Conservation (phyloP, 2,113 vertebrate species). For the Narcine bancroftii region DNA sequence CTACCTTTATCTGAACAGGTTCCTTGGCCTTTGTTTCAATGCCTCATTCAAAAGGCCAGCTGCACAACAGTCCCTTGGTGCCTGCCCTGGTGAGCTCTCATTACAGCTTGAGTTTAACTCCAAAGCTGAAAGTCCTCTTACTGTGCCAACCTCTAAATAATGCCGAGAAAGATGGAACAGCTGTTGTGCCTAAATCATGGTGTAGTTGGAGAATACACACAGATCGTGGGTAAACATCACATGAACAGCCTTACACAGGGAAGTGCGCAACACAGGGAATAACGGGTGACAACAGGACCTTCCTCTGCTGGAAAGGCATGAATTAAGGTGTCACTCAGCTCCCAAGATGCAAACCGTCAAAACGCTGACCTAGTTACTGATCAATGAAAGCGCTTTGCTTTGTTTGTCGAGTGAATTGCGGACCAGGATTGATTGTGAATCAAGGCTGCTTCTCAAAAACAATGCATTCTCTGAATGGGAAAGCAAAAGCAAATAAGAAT, state of each 20-base stretch:
- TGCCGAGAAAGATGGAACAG: background rate
- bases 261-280: background rate
- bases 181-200: background rate
- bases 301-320: background rate
- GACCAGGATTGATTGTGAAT: background rate
- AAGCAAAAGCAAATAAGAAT: background rate
- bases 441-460: background rate
- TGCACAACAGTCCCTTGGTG: background rate
- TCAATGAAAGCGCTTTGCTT: background rate
- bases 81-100: background rate
- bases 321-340: background rate
- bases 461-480: background rate
- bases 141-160: background rate
- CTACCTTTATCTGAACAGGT: background rate
- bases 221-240: background rate
- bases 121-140: background rate
- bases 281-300: background rate
- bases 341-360: background rate
- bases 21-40: background rate
- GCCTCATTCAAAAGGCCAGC: background rate
- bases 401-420: background rate
- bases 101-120: background rate
- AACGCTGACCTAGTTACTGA: background rate
- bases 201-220: background rate
- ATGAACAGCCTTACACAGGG: background rate